Evolutionary conservation across 2,113 vertebrate species (phyloP).

Genomic region (Callipepla californica): DNA sequence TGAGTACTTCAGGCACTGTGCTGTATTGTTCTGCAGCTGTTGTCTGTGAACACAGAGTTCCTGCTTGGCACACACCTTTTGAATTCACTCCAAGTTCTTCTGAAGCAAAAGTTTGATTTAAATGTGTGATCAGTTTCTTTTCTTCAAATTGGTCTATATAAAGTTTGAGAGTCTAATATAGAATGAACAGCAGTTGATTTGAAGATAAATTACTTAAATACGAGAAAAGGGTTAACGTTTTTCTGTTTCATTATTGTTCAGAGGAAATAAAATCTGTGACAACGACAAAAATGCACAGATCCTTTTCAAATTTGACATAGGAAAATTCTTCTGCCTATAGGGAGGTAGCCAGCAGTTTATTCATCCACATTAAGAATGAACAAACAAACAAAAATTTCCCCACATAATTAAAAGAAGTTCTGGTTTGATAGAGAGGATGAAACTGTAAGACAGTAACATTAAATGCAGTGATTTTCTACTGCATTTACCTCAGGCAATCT

Average conservation of each 20-base stretch:
- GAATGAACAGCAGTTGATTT: not conserved
- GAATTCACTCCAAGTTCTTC: not conserved
- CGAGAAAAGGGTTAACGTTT: not conserved
- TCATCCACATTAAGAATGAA: conserved; percentile 22
- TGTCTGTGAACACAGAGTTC: not conserved
- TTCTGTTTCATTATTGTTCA: conserved; percentile 19
- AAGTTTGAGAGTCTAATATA: not conserved
- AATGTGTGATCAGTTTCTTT: not conserved
- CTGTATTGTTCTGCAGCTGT: not conserved
- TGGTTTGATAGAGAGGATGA: conserved; percentile 14
- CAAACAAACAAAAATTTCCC: conserved; percentile 20
- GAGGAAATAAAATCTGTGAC: not conserved
- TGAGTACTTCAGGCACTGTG: not conserved
- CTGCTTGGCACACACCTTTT: not conserved
- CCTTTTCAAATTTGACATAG: conserved; percentile 4
- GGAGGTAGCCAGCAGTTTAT: conserved; percentile 37
- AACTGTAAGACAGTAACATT: conserved; percentile 22
- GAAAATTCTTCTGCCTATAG: not conserved
- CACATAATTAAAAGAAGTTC: conserved; percentile 18
- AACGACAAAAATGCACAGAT: conserved; percentile 19
- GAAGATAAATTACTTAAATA: not conserved
- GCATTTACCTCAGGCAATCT: conserved; percentile 53
- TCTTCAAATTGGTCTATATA: not conserved
- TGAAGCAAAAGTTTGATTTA: conserved; percentile 1
- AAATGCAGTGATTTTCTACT: conserved; percentile 55